Evolutionary conservation across 1,140 invertebrate genomes (phyloP).

Genomic region (Pseudomyrmex flavicornis): DNA sequence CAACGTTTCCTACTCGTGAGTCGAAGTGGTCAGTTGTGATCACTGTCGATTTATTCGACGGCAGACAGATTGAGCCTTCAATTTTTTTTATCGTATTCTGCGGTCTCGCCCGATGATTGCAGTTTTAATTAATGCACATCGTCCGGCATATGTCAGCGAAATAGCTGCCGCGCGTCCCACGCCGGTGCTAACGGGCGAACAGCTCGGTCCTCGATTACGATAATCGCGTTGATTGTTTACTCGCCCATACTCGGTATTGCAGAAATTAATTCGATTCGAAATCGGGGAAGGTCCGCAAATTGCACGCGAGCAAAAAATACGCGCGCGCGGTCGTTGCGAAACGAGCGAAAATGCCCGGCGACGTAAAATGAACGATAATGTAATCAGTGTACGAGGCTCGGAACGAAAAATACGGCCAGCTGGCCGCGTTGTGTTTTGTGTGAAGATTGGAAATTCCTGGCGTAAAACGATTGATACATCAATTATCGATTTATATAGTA

Average conservation of each 20-base stretch:
- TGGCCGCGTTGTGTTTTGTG: slow-evolving; percentile 23
- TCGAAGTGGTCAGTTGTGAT: background rate
- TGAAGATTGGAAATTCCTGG: slow-evolving; percentile 39
- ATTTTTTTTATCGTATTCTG: slow-evolving; percentile 70
- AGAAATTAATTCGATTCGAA: slow-evolving; percentile 71
- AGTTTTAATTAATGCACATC: slow-evolving; percentile 69
- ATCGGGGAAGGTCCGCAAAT: slow-evolving; percentile 54
- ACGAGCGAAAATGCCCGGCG: slow-evolving; percentile 21
- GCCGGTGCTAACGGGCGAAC: slow-evolving; percentile 20
- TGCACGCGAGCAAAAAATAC: slow-evolving; percentile 24
- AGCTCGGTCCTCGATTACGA: slow-evolving; percentile 50
- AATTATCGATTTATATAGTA: slow-evolving; percentile 44
- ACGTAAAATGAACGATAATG: slow-evolving; percentile 66
- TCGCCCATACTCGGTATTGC: slow-evolving; percentile 1
- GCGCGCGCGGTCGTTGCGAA: slow-evolving; percentile 1
- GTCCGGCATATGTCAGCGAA: slow-evolving; percentile 56
- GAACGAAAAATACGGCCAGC: slow-evolving; percentile 27
- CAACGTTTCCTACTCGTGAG: slow-evolving; percentile 7
- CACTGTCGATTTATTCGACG: slow-evolving; percentile 44
- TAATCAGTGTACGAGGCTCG: slow-evolving; percentile 44
- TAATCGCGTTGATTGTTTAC: slow-evolving; percentile 72
- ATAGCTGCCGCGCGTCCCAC: slow-evolving; percentile 6
- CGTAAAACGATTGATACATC: slow-evolving; percentile 20
- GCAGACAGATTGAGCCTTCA: slow-evolving; percentile 54
- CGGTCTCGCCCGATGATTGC: slow-evolving; percentile 69